phyloP scores from a whole-genome alignment of 2,113 vertebrate genomes.

The Passer domesticus region DNA sequence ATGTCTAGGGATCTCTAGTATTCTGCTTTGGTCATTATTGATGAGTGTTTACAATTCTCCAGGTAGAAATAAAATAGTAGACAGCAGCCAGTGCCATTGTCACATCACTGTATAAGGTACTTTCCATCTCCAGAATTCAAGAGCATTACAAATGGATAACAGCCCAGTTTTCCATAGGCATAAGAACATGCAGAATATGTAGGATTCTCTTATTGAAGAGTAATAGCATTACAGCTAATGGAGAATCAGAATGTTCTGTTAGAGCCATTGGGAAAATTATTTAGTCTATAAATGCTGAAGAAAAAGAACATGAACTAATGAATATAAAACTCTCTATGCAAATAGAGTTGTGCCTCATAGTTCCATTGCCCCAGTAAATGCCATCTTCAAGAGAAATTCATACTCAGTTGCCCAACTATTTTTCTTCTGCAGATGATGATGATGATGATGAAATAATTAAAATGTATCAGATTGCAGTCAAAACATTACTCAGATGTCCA shows the following conservation, averaged over 20 bases:
- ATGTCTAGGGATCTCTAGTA: neutral
- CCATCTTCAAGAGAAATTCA: neutral
- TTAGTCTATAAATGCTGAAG: slow-evolving; percentile 3
- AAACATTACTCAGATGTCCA: neutral
- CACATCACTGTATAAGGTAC: neutral
- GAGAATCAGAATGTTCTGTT: slow-evolving; percentile 23
- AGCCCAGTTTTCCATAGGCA: neutral
- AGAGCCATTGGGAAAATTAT: neutral
- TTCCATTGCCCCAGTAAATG: neutral
- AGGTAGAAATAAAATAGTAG: neutral
- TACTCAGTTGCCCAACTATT: neutral
- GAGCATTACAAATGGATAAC: neutral
- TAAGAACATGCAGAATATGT: slow-evolving; percentile 15
- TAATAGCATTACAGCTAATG: neutral
- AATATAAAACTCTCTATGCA: neutral
- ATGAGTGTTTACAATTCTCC: neutral
- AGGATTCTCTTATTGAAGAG: neutral
- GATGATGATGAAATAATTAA: neutral
- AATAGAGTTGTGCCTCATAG: neutral
- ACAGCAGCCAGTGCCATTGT: neutral
- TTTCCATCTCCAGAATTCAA: neutral
- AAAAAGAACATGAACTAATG: slow-evolving; percentile 14
- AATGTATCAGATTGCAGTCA: neutral
- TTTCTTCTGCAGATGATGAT: neutral
- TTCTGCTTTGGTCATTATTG: neutral